phyloP scores from a whole-genome alignment of 2,797 vertebrate species.

The Tarsius wallacei region DNA sequence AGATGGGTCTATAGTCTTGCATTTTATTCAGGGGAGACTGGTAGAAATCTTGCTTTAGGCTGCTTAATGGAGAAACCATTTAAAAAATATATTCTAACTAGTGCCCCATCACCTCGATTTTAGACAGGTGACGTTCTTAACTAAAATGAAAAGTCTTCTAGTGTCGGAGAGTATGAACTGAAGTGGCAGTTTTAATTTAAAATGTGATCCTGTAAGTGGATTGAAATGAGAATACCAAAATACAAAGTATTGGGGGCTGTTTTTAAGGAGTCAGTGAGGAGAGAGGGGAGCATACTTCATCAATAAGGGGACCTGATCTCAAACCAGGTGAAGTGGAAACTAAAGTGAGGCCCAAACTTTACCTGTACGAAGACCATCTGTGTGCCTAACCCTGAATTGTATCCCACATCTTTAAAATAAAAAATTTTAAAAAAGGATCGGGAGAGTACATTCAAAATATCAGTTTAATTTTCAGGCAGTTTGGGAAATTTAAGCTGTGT shows the following conservation, averaged over 20 bases:
- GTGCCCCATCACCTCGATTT: constrained; percentile 62
- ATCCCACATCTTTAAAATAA: too few species aligned
- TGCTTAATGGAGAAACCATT: background rate
- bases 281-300: too few species aligned
- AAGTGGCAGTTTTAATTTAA: background rate
- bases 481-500: background rate
- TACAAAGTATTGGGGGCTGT: fast-evolving
- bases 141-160: background rate
- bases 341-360: too few species aligned
- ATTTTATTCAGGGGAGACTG: constrained; percentile 7
- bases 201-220: background rate
- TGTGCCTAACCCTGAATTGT: too few species aligned
- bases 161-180: background rate
- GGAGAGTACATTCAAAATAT: background rate
- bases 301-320: too few species aligned
- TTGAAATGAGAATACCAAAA: background rate
- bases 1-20: background rate
- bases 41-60: constrained; percentile 67
- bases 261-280: background rate
- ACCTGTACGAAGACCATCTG: too few species aligned
- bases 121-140: constrained; percentile 73
- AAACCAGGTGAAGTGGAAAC: too few species aligned
- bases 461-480: background rate
- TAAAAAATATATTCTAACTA: constrained; percentile 70
- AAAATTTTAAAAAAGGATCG: background rate